Evolutionary conservation across 1,140 invertebrate genomes (phyloP).

Genomic region (Mylabris phalerata): DNA sequence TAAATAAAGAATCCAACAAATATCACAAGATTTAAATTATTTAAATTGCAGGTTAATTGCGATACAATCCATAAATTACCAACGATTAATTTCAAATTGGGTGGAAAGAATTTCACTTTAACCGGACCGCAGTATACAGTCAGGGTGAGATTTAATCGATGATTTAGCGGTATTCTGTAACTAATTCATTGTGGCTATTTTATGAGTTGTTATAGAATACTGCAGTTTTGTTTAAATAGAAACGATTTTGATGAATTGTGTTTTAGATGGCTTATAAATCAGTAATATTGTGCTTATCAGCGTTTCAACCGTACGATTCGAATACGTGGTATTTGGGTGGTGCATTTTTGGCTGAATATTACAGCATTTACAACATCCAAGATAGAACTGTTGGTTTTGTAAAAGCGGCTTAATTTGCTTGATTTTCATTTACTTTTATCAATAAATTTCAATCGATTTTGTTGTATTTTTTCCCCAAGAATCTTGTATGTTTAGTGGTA

Average conservation of each 20-base stretch:
- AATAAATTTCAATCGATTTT: too few relatives aligned
- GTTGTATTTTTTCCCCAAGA: too few relatives aligned
- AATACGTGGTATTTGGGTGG: slow-evolving; percentile 32
- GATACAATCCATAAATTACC: slow-evolving; percentile 37
- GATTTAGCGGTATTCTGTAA: too few relatives aligned
- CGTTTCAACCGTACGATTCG: slow-evolving; percentile 23
- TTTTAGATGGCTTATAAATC: slow-evolving; percentile 22
- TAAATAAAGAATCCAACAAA: slow-evolving; percentile 29
- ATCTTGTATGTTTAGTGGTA: too few relatives aligned
- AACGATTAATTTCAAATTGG: slow-evolving; percentile 34
- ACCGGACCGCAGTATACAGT: slow-evolving; percentile 34
- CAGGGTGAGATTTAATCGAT: slow-evolving; percentile 26
- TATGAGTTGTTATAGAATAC: too few relatives aligned
- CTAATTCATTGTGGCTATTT: too few relatives aligned
- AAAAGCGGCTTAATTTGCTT: too few relatives aligned
- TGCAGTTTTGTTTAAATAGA: too few relatives aligned
- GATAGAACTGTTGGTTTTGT: slow-evolving; percentile 35
- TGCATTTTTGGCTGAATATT: slow-evolving; percentile 34
- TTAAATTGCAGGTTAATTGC: slow-evolving; percentile 41
- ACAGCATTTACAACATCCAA: slow-evolving; percentile 32
- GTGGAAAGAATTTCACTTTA: slow-evolving; percentile 35
- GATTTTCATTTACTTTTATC: too few relatives aligned
- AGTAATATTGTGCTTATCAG: slow-evolving; percentile 29
- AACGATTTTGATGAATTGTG: background rate
- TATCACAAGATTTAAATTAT: background rate